Conservation (phyloP, 92 coral and sea anemone species). For the Porites divaricata region DNA sequence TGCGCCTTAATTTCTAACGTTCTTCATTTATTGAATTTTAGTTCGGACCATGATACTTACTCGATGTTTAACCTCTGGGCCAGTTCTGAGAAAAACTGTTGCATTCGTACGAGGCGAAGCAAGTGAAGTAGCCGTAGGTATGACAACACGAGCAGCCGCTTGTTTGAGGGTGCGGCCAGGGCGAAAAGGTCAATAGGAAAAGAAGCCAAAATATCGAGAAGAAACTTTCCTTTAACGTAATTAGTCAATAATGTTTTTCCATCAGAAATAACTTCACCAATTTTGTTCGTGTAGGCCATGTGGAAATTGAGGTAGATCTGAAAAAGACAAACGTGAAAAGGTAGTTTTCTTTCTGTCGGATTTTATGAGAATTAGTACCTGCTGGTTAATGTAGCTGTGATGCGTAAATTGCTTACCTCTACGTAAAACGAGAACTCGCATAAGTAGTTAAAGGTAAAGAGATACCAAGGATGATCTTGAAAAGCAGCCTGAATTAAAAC, state of each 20-base stretch:
- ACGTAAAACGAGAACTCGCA: slow-evolving; percentile 73
- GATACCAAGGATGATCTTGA: slow-evolving; percentile 75
- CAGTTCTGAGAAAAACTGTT: slow-evolving; percentile 73
- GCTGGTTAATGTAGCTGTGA: background rate
- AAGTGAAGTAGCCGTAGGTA: slow-evolving; percentile 78
- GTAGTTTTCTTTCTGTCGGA: background rate
- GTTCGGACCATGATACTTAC: slow-evolving; percentile 45
- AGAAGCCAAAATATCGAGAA: slow-evolving; percentile 74
- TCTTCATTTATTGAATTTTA: too few species aligned
- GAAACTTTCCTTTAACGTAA: slow-evolving; percentile 78
- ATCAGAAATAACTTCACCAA: slow-evolving; percentile 77
- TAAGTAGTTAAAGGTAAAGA: slow-evolving; percentile 68
- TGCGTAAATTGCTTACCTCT: slow-evolving; percentile 56
- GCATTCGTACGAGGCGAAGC: slow-evolving; percentile 78
- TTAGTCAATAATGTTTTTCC: slow-evolving; percentile 58
- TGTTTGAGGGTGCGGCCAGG: slow-evolving; percentile 77
- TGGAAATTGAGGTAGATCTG: slow-evolving; percentile 85
- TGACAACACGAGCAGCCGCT: slow-evolving; percentile 63
- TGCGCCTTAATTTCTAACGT: too few species aligned
- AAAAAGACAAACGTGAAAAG: background rate
- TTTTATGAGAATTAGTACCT: background rate
- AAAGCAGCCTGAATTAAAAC: slow-evolving; percentile 67
- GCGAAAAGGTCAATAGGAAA: slow-evolving; percentile 84
- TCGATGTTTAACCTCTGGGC: slow-evolving; percentile 78
- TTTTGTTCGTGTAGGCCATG: slow-evolving; percentile 74